These are phyloP conservation scores for Baronia brevicornis DNA, from an alignment of 2,888 invertebrate genomes.

Conservation along the genomic window DNA sequence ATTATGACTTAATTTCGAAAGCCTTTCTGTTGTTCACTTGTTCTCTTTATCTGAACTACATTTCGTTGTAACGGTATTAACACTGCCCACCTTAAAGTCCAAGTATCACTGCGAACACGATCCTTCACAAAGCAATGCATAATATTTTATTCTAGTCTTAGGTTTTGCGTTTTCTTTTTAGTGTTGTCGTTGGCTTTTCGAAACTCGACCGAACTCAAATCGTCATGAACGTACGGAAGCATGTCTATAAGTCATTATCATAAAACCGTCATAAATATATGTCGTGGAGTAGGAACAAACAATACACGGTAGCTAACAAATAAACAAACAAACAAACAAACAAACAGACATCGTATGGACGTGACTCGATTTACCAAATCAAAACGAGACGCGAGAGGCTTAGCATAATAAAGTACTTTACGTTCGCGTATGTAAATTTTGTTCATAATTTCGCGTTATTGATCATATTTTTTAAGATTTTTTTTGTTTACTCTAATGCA, in stretches of 20 bases:
- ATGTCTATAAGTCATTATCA: conserved; percentile 50
- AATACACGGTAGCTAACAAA: conserved; percentile 49
- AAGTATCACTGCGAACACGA: conserved; percentile 21
- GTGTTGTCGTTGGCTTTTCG: conserved; percentile 7
- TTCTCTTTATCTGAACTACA: conserved; percentile 46
- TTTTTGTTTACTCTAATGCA: conserved; percentile 71
- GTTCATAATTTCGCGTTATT: conserved; percentile 54
- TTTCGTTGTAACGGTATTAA: conserved; percentile 50
- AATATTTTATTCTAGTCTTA: too few relatives aligned
- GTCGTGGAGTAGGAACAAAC: conserved; percentile 40
- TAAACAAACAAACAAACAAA: conserved; percentile 40
- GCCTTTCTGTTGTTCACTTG: conserved; percentile 37
- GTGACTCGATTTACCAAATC: conserved; percentile 73
- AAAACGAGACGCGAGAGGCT: conserved; percentile 62
- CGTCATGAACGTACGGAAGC: conserved; percentile 45
- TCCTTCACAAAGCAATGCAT: background rate
- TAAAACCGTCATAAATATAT: conserved; percentile 50
- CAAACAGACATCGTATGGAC: conserved; percentile 50
- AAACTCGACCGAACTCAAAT: conserved; percentile 34
- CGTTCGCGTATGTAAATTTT: conserved; percentile 48
- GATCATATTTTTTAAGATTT: conserved; percentile 51
- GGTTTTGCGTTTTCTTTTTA: too few relatives aligned
- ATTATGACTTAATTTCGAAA: conserved; percentile 68
- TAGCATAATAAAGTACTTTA: conserved; percentile 50
- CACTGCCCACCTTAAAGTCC: conserved; percentile 36